Conservation (phyloP, 2,797 vertebrate genomes). For the Spondyliosoma cantharus region DNA sequence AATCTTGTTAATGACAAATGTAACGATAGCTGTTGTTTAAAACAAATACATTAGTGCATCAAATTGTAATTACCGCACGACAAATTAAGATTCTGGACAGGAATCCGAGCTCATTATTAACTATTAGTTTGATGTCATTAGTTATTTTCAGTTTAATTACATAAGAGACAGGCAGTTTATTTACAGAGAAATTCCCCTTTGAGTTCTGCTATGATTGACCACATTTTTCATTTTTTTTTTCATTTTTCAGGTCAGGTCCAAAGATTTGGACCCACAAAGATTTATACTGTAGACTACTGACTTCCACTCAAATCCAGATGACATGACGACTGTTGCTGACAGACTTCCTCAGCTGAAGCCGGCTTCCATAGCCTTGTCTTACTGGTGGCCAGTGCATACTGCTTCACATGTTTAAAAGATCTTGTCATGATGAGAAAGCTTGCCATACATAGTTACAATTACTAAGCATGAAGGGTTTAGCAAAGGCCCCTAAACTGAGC, state of each 20-base stretch:
- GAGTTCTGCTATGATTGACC: background rate
- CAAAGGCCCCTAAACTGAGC: background rate
- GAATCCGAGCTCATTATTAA: background rate
- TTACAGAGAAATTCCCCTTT: background rate
- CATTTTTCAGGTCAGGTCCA: background rate
- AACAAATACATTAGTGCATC: background rate
- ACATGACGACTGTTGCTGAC: background rate
- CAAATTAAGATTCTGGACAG: background rate
- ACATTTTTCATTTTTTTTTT: too few species aligned
- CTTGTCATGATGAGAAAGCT: background rate
- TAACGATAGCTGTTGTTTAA: background rate
- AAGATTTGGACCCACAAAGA: background rate
- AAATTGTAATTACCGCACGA: background rate
- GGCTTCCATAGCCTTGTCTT: background rate
- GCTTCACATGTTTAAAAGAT: too few species aligned
- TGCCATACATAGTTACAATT: background rate
- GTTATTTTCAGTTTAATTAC: conserved; percentile 12
- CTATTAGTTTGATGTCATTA: conserved; percentile 11
- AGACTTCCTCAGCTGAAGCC: background rate
- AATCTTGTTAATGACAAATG: background rate
- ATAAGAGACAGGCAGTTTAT: background rate
- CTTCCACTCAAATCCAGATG: background rate
- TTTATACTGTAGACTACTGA: background rate
- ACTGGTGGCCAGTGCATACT: background rate
- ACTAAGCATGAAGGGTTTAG: background rate